phyloP scores from a whole-genome alignment of 2,888 invertebrate genomes.

The Lacanobia wlatinum region DNA sequence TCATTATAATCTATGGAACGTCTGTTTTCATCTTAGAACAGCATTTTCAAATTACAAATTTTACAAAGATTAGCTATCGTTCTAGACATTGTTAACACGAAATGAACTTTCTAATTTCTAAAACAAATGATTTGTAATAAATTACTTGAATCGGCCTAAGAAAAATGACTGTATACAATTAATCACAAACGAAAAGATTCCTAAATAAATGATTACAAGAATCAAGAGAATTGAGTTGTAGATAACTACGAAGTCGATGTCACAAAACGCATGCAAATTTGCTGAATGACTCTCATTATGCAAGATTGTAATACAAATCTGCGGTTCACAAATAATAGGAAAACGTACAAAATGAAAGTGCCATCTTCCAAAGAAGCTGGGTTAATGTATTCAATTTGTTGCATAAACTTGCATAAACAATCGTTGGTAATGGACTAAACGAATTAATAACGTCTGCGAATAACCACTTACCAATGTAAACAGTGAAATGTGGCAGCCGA shows the following conservation, averaged over 20 bases:
- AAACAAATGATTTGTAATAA: conserved; percentile 16
- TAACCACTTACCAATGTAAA: conserved; percentile 6
- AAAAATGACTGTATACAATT: neutral
- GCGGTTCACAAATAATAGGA: conserved; percentile 70
- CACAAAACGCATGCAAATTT: conserved; percentile 27
- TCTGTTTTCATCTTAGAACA: neutral
- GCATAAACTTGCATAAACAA: conserved; percentile 34
- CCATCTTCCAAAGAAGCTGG: conserved; percentile 39
- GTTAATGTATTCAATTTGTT: conserved; percentile 42
- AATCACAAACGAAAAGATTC: neutral
- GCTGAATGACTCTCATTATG: conserved; percentile 17
- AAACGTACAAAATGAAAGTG: conserved; percentile 60
- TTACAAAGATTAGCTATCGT: neutral
- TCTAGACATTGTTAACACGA: neutral
- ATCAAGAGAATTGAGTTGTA: neutral
- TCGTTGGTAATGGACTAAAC: conserved; percentile 8
- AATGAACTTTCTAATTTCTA: conserved; percentile 10
- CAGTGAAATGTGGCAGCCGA: no score
- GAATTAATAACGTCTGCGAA: conserved; percentile 1
- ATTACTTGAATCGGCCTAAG: neutral
- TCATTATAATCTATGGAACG: neutral
- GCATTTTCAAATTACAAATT: neutral
- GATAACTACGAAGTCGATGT: conserved; percentile 11
- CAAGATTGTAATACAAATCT: conserved; percentile 32
- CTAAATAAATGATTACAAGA: neutral